These are phyloP conservation scores for Carcina quercana DNA, from an alignment of 2,888 invertebrate genomes.

Conservation along the genomic window DNA sequence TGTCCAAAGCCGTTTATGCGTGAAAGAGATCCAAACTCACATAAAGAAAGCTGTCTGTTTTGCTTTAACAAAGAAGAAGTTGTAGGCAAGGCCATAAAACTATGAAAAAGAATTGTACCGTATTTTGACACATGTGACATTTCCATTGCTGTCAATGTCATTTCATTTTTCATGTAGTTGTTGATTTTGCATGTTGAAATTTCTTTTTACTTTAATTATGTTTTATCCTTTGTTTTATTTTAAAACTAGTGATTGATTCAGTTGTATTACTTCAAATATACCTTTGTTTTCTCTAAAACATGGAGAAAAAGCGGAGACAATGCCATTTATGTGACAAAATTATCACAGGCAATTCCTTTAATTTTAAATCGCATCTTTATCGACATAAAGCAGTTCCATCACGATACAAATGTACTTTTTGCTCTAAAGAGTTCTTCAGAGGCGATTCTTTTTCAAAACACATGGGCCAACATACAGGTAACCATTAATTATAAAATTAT, in stretches of 20 bases:
- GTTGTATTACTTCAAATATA: background rate
- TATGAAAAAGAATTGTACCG: too few species aligned
- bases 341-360: conserved; percentile 29
- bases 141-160: background rate
- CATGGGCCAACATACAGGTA: conserved; percentile 25
- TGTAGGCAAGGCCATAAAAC: too few species aligned
- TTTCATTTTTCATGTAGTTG: background rate
- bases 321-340: conserved; percentile 36
- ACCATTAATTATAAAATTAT: background rate
- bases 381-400: conserved; percentile 34
- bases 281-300: conserved; percentile 15
- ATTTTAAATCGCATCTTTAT: conserved; percentile 35
- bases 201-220: conserved; percentile 10
- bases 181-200: conserved; percentile 6
- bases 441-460: conserved; percentile 36
- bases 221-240: too few species aligned
- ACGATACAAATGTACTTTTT: conserved; percentile 34
- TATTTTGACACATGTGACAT: too few species aligned
- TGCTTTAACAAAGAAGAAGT: too few species aligned
- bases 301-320: conserved; percentile 20
- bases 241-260: too few species aligned
- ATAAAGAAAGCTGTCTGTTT: too few species aligned
- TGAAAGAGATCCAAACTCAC: too few species aligned
- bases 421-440: conserved; percentile 40
- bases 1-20: too few species aligned